Conservation (phyloP, 2,113 vertebrate species). For the Oreochromis spilurus region DNA sequence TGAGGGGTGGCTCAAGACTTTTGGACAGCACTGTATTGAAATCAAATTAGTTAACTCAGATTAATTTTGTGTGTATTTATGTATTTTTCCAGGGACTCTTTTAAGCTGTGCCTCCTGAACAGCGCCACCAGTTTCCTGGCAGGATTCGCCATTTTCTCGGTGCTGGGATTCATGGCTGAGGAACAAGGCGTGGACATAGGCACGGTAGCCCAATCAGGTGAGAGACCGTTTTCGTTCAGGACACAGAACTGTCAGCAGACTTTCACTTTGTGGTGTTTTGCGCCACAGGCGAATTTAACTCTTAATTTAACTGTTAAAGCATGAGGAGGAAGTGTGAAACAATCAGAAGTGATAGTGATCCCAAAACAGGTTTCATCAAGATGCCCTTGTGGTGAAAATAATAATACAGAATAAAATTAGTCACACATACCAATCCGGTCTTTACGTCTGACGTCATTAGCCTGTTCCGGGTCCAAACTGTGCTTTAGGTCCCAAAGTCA, state of each 20-base stretch:
- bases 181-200: conserved; percentile 67
- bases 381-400: background rate
- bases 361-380: background rate
- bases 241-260: background rate
- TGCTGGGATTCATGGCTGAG: conserved; percentile 75
- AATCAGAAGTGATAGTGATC: background rate
- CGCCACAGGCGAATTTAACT: background rate
- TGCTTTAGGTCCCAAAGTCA: background rate
- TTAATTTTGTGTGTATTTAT: background rate
- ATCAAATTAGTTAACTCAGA: background rate
- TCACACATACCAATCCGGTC: background rate
- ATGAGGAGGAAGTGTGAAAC: background rate
- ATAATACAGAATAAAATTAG: background rate
- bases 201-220: conserved; percentile 70
- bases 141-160: conserved; percentile 74
- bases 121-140: conserved; percentile 73
- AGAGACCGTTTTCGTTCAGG: fast-evolving
- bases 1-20: background rate
- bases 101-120: conserved; percentile 71
- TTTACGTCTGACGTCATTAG: background rate
- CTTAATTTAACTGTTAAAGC: background rate
- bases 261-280: background rate
- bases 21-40: background rate
- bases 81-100: conserved; percentile 59
- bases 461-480: background rate